Evolutionary conservation across 2,888 invertebrate genomes (phyloP).

Genomic region (Hyalella azteca): DNA sequence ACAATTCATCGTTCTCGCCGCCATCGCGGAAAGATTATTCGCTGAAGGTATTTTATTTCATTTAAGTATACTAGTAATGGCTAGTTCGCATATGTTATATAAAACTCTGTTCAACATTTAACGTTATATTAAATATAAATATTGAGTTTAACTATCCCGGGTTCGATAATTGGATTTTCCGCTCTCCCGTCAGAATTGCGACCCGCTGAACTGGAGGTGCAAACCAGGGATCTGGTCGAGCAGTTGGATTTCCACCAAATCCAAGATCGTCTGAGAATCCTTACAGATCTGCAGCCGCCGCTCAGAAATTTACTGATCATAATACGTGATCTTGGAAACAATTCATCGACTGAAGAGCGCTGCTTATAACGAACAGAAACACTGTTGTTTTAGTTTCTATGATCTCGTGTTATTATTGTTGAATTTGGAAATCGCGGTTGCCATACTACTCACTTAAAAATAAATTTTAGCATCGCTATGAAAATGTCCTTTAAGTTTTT

Average conservation of each 20-base stretch:
- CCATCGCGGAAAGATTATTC: constrained; percentile 53
- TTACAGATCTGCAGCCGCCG: neutral
- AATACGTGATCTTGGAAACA: neutral
- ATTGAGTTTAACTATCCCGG: too few species aligned
- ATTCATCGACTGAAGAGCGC: neutral
- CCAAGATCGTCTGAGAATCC: constrained; percentile 40
- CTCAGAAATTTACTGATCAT: neutral
- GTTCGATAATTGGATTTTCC: too few species aligned
- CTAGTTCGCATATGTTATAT: neutral
- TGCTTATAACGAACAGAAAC: neutral
- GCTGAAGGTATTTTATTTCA: constrained; percentile 40
- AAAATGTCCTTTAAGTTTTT: too few species aligned
- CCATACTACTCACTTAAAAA: too few species aligned
- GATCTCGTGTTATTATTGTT: neutral
- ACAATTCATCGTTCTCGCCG: constrained; percentile 42
- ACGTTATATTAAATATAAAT: too few species aligned
- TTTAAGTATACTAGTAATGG: neutral
- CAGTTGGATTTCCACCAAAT: constrained; percentile 52
- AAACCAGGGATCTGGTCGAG: constrained; percentile 51
- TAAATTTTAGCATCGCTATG: too few species aligned
- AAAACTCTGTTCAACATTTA: too few species aligned
- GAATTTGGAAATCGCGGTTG: too few species aligned
- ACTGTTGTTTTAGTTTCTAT: too few species aligned
- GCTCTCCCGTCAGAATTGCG: constrained; percentile 55
- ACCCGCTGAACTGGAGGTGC: constrained; percentile 42